phyloP scores from a whole-genome alignment of 2,113 vertebrate genomes.

The Pituophis catenifer region DNA sequence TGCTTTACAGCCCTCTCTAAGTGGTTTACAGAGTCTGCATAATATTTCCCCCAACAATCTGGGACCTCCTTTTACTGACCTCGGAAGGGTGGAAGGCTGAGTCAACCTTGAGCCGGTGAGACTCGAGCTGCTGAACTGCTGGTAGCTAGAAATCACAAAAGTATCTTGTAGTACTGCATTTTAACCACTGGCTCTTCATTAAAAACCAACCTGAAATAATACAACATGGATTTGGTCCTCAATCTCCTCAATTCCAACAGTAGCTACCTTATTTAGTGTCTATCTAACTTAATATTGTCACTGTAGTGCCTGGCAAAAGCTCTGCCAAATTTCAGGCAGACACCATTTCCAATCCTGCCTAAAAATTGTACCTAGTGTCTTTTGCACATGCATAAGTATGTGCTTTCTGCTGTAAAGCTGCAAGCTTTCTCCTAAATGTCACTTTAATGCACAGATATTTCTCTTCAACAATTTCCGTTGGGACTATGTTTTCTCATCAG shows the following conservation, averaged over 20 bases:
- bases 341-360: neutral
- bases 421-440: neutral
- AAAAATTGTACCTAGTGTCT: neutral
- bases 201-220: neutral
- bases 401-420: neutral
- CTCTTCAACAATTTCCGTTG: neutral
- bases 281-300: neutral
- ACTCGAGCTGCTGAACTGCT: too few species aligned
- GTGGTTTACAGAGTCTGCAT: too few species aligned
- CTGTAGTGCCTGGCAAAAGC: neutral
- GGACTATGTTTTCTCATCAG: neutral
- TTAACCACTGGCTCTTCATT: neutral
- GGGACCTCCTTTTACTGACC: too few species aligned
- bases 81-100: too few species aligned
- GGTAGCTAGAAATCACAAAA: too few species aligned
- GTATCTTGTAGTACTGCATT: too few species aligned
- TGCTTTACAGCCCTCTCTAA: too few species aligned
- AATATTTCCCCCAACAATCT: too few species aligned
- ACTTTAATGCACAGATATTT: neutral
- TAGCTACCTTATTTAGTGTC: too few species aligned
- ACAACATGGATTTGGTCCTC: neutral
- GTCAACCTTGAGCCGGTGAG: too few species aligned
- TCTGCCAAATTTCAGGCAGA: neutral
- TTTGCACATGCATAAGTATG: neutral
- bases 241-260: neutral